Evolutionary conservation across 2,888 invertebrate genomes (phyloP).

Genomic region (Pandemis corylana): DNA sequence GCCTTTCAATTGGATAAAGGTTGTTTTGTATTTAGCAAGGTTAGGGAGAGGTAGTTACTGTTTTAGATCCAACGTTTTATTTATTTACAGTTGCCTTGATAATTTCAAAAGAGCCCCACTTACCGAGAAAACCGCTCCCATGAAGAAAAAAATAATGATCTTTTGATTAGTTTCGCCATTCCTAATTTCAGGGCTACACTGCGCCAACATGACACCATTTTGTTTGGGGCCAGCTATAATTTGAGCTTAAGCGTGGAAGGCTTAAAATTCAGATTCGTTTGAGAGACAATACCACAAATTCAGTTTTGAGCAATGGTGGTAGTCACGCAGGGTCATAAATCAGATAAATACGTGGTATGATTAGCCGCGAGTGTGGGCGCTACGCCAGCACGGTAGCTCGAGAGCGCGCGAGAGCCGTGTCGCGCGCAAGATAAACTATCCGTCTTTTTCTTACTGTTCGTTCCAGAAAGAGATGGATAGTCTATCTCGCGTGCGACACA

Average conservation of each 20-base stretch:
- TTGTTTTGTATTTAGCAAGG: not conserved
- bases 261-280: slow-evolving; percentile 62
- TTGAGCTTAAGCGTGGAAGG: slow-evolving; percentile 53
- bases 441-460: too few species aligned
- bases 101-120: not conserved
- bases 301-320: slow-evolving; percentile 73
- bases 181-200: slow-evolving; percentile 74
- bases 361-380: slow-evolving; percentile 51
- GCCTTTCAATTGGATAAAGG: not conserved
- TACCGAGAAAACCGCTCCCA: slow-evolving; percentile 50
- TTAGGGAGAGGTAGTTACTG: not conserved
- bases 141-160: slow-evolving; percentile 65
- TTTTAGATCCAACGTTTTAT: not conserved
- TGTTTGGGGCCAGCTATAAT: slow-evolving; percentile 50
- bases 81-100: not conserved
- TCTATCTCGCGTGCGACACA: too few species aligned
- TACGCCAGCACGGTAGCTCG: not conserved
- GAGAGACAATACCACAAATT: slow-evolving; percentile 66
- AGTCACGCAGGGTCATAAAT: slow-evolving; percentile 78
- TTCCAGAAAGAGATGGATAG: too few species aligned
- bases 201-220: slow-evolving; percentile 74
- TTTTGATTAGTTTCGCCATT: slow-evolving; percentile 77
- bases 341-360: slow-evolving; percentile 69
- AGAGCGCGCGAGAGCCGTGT: too few species aligned
- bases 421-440: too few species aligned